phyloP scores from a whole-genome alignment of 2,113 vertebrate genomes.

The Lycaon pictus region DNA sequence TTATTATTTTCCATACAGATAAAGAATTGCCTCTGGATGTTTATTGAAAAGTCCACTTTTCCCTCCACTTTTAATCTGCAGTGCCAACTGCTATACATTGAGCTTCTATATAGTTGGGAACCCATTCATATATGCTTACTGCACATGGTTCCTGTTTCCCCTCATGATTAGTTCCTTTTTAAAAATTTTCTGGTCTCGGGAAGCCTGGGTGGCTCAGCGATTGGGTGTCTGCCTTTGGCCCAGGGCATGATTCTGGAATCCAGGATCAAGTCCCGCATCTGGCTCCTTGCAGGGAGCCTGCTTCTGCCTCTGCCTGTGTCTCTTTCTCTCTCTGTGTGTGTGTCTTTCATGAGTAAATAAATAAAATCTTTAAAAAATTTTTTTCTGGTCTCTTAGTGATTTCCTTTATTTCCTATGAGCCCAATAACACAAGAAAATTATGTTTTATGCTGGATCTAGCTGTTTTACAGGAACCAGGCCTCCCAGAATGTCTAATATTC shows the following conservation, averaged over 20 bases:
- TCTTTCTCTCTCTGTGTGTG: no score
- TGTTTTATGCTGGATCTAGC: not conserved
- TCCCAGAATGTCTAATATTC: not conserved
- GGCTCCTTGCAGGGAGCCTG: no score
- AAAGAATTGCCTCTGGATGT: not conserved
- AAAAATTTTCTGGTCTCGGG: not conserved
- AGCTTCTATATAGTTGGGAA: not conserved
- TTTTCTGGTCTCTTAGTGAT: not conserved
- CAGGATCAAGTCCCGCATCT: no score
- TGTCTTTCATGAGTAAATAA: no score
- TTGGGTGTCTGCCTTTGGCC: no score
- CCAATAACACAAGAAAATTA: not conserved
- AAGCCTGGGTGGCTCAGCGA: no score
- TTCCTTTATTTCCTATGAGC: slow-evolving; percentile 15
- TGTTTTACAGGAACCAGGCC: not conserved
- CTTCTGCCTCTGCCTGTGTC: no score
- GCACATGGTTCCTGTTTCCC: not conserved
- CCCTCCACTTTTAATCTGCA: not conserved
- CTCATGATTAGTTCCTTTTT: not conserved
- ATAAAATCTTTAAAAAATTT: no score
- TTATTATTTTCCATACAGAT: not conserved
- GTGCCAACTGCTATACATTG: not conserved
- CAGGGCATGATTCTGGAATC: no score
- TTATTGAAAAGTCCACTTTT: not conserved
- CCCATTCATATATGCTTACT: not conserved